Evolutionary conservation across 2,888 invertebrate genomes (phyloP), one percentile per base, ranked within the genome.

Genomic region (Aquatica leii): DNA sequence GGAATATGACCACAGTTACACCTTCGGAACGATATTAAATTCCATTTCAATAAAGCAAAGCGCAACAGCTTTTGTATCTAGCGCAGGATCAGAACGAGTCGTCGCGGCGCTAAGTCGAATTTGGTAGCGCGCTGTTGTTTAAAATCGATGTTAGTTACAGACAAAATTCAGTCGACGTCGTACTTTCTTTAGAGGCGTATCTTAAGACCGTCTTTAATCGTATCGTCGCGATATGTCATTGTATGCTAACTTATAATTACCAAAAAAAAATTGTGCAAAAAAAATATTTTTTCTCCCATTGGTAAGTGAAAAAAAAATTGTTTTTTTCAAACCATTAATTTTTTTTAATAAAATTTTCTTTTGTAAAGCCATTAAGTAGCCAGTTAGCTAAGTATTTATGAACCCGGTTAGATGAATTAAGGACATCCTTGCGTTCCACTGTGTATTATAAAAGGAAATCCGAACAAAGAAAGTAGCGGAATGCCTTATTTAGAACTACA

Each of bases 111-210:
- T 69, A 59, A 62, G 56, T 61, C 68, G 66, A 65, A 69, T 67
- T 68, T 72, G 72, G 53, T 63, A 71, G 74, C 73, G 72, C 72
- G 72, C 65, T 68, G 70, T 70, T 70, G 74, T 77, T 79, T 78
- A 78, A 78, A 79, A 79, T 78, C 78, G 78, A 79, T 78, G 79
- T 69, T 71, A 72, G 74, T 75, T 73, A 70, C 71, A 70, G 71
- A 69, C 72, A 72, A 69, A 75, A 74, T 73, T 78, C 78, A 79
- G 79, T 79, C 73, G 71, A 69, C 75, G 75, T 67, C 76, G 76
- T 70, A 70, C 72, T 68, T 66, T 67, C 72, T 71, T 59, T 67
- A 15, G 31, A 50, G 20, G 59, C 59, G 53, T 53, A 62, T 52
- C 52, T 53, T 57, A 35, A 43, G 21, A 17, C 37, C 35, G 18